Evolutionary conservation across 2,797 vertebrate genomes (phyloP).

Genomic region (Eulemur albifrons): DNA sequence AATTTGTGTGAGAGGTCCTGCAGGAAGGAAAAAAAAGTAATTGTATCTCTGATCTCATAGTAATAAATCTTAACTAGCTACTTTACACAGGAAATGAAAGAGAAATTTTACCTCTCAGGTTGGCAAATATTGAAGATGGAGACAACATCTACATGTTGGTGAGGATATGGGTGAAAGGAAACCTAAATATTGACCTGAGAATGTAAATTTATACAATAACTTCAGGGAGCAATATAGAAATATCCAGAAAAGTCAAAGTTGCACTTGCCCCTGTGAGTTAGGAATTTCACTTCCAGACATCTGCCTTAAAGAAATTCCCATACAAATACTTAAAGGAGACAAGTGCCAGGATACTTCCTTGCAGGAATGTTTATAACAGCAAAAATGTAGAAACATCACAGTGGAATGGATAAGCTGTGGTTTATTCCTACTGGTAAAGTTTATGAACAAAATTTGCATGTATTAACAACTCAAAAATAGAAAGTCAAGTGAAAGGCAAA

Average conservation of each 20-base stretch:
- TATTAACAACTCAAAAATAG: conserved; percentile 18
- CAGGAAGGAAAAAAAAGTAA: background rate
- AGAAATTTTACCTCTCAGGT: background rate
- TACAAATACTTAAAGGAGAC: background rate
- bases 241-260: background rate
- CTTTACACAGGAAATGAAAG: background rate
- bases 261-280: background rate
- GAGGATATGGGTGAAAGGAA: background rate
- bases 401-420: background rate
- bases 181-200: background rate
- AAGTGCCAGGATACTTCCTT: background rate
- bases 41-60: background rate
- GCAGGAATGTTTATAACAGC: background rate
- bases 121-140: background rate
- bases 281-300: background rate
- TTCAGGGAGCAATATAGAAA: background rate
- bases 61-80: background rate
- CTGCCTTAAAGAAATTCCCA: background rate
- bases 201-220: background rate
- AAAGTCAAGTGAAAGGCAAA: background rate
- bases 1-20: background rate
- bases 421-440: background rate
- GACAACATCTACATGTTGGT: background rate
- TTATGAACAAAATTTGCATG: background rate
- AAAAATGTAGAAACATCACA: background rate